Evolutionary conservation across 1,140 invertebrate genomes (phyloP), one percentile per base, ranked within the genome.

Genomic region (Rhopalosiphum maidis): DNA sequence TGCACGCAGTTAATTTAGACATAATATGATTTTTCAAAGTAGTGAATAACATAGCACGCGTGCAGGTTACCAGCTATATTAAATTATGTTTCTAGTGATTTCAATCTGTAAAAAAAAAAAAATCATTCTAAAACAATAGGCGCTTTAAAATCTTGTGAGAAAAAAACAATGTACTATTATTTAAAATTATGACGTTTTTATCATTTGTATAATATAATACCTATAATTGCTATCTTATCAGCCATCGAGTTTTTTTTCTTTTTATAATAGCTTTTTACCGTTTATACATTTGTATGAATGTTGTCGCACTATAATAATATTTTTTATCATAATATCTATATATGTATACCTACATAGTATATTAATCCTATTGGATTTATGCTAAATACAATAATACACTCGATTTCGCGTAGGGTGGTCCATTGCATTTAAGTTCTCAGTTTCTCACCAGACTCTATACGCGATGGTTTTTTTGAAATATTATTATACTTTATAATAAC

Each of bases 71-170:
- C 83, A 46, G 46, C 48, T 35, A 88, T 54, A 51, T 51, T 51
- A 51, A 11, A 86, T 9, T 51, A 25, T 54, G 35, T 37, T 54
- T 22, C 21, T 23, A 37, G 22, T 89, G 87, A 51, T 88, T 88
- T 22, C 35, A 54, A 89, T 89, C 87, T 43, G n/a, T 54, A 54
- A 1, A 77, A 77, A 35, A 77, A 9, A 23, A 88, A 23, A 89
- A 89, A 89, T 88, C 22, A 89, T 35, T 54, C 11, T 54, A 37
- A 89, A 54, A 89, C 87, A 89, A 89, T 89, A 54, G 21, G 48
- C 30, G n/a, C n/a, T 30, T 89, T 43, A 9, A 11, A 83, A 23
- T 83, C n/a, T 9, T 11, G 22, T 23, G 35, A 77, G 60, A 77
- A 77, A 68, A 37, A 77, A 77, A 77, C 60, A 77, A 77, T 77